These are phyloP conservation scores for Microtus pennsylvanicus DNA, from an alignment of 2,113 vertebrate species.

Conservation along the genomic window DNA sequence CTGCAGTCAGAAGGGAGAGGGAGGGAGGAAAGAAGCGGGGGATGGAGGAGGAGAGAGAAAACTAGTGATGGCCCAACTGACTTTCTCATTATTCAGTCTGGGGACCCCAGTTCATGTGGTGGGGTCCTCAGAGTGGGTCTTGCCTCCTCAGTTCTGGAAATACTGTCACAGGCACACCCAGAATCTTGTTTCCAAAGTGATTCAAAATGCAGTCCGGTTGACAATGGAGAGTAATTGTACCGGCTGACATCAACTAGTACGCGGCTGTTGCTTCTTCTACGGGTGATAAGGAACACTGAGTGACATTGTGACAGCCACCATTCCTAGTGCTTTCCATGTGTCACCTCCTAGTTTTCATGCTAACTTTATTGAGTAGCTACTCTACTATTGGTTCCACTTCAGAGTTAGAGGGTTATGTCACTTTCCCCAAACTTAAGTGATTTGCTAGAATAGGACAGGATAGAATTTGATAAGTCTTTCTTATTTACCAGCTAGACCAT, in stretches of 20 bases:
- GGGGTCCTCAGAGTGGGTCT: not conserved
- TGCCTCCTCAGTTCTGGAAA: too few species aligned
- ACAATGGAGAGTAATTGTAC: not conserved
- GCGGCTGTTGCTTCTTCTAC: not conserved
- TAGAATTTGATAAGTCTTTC: not conserved
- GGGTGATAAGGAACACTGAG: not conserved
- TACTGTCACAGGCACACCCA: not conserved
- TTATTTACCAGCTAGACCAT: not conserved
- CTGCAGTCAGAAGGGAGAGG: too few species aligned
- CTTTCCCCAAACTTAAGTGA: not conserved
- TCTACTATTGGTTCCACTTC: not conserved
- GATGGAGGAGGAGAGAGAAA: not conserved
- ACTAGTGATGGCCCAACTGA: not conserved
- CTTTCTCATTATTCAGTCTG: not conserved
- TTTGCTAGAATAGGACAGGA: not conserved
- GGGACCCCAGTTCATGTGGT: not conserved
- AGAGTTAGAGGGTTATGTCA: not conserved
- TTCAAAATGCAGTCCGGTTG: not conserved
- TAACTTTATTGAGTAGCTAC: not conserved
- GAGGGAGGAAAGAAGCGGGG: fast-evolving
- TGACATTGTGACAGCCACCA: not conserved
- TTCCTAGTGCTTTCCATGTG: not conserved
- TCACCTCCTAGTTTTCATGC: not conserved
- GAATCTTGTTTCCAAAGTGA: not conserved
- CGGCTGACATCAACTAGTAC: not conserved